Evolutionary conservation across 1,140 invertebrate genomes (phyloP).

Genomic region (Diorhabda carinulata): DNA sequence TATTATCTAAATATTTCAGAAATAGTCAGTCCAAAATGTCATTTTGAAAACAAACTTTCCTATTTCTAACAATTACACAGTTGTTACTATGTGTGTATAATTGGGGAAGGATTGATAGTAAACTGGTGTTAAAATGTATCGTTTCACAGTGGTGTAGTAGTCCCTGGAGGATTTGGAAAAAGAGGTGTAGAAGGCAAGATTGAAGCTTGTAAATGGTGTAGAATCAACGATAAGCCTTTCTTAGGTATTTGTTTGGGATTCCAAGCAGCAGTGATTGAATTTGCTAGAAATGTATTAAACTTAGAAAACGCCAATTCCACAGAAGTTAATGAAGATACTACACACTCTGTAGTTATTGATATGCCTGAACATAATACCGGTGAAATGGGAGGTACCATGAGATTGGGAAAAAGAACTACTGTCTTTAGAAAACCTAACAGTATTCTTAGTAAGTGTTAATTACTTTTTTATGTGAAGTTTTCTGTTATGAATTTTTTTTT

Average conservation of each 20-base stretch:
- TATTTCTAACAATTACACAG: too few relatives aligned
- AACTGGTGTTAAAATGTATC: too few relatives aligned
- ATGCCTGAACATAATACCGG: constrained; percentile 98
- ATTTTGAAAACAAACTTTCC: too few relatives aligned
- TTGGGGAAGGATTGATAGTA: too few relatives aligned
- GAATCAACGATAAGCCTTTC: constrained; percentile 85
- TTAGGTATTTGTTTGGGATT: constrained; percentile 96
- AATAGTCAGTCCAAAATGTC: too few relatives aligned
- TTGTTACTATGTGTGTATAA: too few relatives aligned
- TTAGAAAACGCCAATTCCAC: constrained; percentile 79
- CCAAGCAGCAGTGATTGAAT: constrained; percentile 97
- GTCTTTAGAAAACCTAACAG: constrained; percentile 62
- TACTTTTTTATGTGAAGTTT: neutral
- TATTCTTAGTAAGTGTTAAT: constrained; percentile 64
- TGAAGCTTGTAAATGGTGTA: constrained; percentile 87
- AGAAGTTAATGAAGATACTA: constrained; percentile 64
- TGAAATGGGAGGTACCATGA: constrained; percentile 96
- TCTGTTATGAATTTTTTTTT: constrained; percentile 34
- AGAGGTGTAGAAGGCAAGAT: constrained; percentile 97
- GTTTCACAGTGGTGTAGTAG: constrained; percentile 78
- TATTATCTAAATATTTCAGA: neutral
- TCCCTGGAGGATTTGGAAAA: constrained; percentile 88
- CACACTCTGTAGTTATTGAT: constrained; percentile 85
- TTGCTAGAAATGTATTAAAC: constrained; percentile 81
- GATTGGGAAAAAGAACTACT: constrained; percentile 88